Percentiles rank a stretch among this genome's conserved stretches.
These are phyloP conservation scores for Paramacrobiotus metropolitanus DNA, from an alignment of 1,140 invertebrate species.

Conservation along the genomic window DNA sequence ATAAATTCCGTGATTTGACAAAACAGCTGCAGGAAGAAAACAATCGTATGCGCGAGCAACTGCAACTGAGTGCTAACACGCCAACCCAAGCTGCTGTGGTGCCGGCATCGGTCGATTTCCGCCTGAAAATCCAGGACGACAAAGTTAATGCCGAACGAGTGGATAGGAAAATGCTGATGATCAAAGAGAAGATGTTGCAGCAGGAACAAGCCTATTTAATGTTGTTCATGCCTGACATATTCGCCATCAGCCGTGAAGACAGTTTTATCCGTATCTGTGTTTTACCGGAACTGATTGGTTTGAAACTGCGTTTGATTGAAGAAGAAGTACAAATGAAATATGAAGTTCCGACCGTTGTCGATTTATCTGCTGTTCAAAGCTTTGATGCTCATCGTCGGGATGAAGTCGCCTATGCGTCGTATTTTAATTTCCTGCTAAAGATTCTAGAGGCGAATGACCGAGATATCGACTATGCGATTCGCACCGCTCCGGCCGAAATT, in stretches of 20 bases:
- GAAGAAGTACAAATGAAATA: background rate
- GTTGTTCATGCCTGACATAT: background rate
- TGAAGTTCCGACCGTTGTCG: background rate
- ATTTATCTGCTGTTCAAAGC: background rate
- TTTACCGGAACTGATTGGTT: background rate
- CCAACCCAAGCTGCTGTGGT: background rate
- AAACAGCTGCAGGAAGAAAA: constrained; percentile 38
- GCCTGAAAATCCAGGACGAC: background rate
- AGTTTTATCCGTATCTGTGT: background rate
- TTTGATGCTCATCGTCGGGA: background rate
- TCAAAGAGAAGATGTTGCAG: background rate
- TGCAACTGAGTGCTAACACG: background rate
- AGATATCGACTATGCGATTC: background rate
- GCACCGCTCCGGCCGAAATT: background rate
- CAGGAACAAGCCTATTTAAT: background rate
- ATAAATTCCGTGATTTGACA: constrained; percentile 81
- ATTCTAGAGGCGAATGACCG: background rate
- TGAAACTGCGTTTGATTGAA: background rate
- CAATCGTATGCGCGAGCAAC: constrained; percentile 17
- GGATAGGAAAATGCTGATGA: background rate
- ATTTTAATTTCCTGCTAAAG: background rate
- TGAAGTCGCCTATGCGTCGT: background rate
- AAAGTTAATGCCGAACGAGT: background rate
- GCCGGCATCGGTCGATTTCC: background rate
- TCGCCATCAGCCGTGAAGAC: background rate